Evolutionary conservation across 2,888 invertebrate genomes (phyloP).

Genomic region (Troides oblongomaculatus): DNA sequence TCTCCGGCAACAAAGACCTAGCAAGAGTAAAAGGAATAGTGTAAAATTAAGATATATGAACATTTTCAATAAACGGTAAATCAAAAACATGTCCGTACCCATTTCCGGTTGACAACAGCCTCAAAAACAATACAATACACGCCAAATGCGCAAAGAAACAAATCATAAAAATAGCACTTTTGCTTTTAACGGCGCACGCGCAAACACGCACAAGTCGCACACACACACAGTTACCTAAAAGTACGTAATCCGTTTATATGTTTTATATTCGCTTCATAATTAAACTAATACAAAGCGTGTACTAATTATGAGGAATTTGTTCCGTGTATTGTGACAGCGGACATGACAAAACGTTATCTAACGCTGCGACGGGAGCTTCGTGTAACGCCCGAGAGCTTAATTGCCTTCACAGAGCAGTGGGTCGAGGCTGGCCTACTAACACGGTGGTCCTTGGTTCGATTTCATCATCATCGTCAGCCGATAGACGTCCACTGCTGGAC

Average conservation of each 20-base stretch:
- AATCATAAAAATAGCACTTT: conserved; percentile 27
- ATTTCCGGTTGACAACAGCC: neutral
- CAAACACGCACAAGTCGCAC: conserved; percentile 31
- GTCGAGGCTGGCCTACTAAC: too few species aligned
- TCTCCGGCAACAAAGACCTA: too few species aligned
- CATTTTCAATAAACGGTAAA: too few species aligned
- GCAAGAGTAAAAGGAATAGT: too few species aligned
- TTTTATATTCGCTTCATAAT: conserved; percentile 28
- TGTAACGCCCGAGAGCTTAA: neutral
- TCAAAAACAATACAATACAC: conserved; percentile 18
- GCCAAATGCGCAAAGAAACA: conserved; percentile 12
- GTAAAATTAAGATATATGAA: too few species aligned
- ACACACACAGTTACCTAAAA: conserved; percentile 34
- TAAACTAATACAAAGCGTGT: conserved; percentile 39
- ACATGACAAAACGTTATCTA: conserved; percentile 31
- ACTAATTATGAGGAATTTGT: conserved; percentile 40
- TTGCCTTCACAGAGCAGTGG: too few species aligned
- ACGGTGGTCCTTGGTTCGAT: too few species aligned
- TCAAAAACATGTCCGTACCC: neutral
- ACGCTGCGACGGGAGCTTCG: conserved; percentile 9
- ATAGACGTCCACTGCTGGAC: too few species aligned
- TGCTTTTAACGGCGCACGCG: conserved; percentile 32
- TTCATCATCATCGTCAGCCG: too few species aligned
- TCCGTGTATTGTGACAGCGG: conserved; percentile 36
- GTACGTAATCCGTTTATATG: conserved; percentile 32